Evolutionary conservation across 2,888 invertebrate species (phyloP).

Genomic region (Tetranychus piercei): DNA sequence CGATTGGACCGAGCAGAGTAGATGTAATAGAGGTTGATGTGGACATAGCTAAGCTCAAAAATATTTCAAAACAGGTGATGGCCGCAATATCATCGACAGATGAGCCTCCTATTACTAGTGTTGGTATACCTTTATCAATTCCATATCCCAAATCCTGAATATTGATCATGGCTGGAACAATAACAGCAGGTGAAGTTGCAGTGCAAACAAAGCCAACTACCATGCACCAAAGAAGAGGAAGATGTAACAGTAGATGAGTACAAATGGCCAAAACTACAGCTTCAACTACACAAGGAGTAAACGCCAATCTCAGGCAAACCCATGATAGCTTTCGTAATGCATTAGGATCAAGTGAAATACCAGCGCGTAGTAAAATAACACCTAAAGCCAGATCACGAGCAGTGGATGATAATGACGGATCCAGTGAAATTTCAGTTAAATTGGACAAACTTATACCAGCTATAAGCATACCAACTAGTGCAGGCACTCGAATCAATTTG

Average conservation of each 20-base stretch:
- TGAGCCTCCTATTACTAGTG: conserved; percentile 78
- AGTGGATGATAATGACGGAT: conserved; percentile 7
- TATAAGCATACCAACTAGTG: conserved; percentile 24
- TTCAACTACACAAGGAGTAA: conserved; percentile 25
- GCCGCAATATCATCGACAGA: conserved; percentile 88
- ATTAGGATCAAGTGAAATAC: conserved; percentile 24
- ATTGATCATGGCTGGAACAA: conserved; percentile 75
- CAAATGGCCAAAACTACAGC: conserved; percentile 17
- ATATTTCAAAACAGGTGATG: conserved; percentile 77
- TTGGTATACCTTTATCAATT: conserved; percentile 82
- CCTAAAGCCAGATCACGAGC: conserved; percentile 22
- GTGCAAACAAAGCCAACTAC: conserved; percentile 51
- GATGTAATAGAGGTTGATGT: neutral
- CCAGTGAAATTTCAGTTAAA: conserved; percentile 7
- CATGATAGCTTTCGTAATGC: conserved; percentile 20
- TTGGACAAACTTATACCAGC: conserved; percentile 17
- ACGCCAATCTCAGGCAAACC: conserved; percentile 22
- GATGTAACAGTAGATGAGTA: conserved; percentile 31
- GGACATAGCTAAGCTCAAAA: conserved; percentile 41
- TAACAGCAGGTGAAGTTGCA: conserved; percentile 91
- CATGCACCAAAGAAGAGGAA: conserved; percentile 65
- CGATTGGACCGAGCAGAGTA: too few species aligned
- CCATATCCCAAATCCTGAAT: conserved; percentile 72
- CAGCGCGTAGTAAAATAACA: conserved; percentile 25
- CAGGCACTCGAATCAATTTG: conserved; percentile 17